These are phyloP conservation scores for Rattus rattus DNA, from an alignment of 2,113 vertebrate genomes.

Conservation along the genomic window DNA sequence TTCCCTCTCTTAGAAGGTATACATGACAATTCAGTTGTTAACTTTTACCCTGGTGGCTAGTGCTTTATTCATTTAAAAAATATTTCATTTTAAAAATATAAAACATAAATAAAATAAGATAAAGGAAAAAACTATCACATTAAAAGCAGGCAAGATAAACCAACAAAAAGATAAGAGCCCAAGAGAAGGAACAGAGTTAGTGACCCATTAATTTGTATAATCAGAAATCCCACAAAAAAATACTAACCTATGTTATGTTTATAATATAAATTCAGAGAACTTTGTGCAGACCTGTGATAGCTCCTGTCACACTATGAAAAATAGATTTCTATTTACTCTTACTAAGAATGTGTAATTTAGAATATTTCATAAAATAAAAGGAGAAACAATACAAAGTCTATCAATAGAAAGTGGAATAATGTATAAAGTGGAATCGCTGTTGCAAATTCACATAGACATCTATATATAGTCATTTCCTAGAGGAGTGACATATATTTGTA, in stretches of 20 bases:
- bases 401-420: background rate
- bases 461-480: background rate
- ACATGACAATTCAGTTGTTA: background rate
- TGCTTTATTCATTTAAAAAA: background rate
- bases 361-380: constrained; percentile 2
- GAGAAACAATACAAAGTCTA: background rate
- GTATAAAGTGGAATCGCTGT: background rate
- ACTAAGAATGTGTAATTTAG: background rate
- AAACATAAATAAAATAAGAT: background rate
- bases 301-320: background rate
- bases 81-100: background rate
- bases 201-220: no score
- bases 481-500: background rate
- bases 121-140: background rate
- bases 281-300: background rate
- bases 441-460: constrained; percentile 14
- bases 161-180: background rate
- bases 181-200: no score
- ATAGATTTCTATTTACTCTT: background rate
- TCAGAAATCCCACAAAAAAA: background rate
- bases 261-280: background rate
- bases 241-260: no score
- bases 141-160: no score
- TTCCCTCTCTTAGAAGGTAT: background rate
- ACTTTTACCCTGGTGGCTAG: background rate